These are phyloP conservation scores for Ethmia dodecea DNA, from an alignment of 2,888 invertebrate species.

Conservation along the genomic window DNA sequence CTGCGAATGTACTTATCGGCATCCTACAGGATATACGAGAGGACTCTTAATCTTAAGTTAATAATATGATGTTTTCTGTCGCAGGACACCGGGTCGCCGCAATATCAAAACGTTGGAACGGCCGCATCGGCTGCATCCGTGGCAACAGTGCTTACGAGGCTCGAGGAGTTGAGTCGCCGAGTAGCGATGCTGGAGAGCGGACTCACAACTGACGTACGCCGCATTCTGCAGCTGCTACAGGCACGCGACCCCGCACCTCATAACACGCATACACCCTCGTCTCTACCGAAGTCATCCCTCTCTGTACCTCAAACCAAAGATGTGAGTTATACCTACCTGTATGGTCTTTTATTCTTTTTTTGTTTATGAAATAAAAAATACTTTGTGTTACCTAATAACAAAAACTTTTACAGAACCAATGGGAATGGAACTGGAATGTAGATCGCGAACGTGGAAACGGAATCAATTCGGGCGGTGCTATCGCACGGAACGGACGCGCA, in stretches of 20 bases:
- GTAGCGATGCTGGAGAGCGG: slow-evolving; percentile 85
- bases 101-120: slow-evolving; percentile 66
- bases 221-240: slow-evolving; percentile 82
- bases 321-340: slow-evolving; percentile 24
- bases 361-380: too few relatives aligned
- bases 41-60: neutral
- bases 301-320: slow-evolving; percentile 63
- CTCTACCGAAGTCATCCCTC: slow-evolving; percentile 57
- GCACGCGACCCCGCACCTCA: slow-evolving; percentile 51
- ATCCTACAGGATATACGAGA: neutral
- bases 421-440: slow-evolving; percentile 68
- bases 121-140: slow-evolving; percentile 58
- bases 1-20: slow-evolving; percentile 16
- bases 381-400: neutral
- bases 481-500: slow-evolving; percentile 28
- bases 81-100: slow-evolving; percentile 65
- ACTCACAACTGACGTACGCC: slow-evolving; percentile 84
- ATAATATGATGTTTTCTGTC: slow-evolving; percentile 10
- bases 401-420: slow-evolving; percentile 24
- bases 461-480: too few relatives aligned
- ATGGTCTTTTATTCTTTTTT: neutral
- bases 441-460: slow-evolving; percentile 34
- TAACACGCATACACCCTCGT: slow-evolving; percentile 56
- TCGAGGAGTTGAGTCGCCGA: slow-evolving; percentile 83
- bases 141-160: slow-evolving; percentile 78